A percentile compares a stretch with the other conserved stretches of the same genome.
phyloP scores from a whole-genome alignment of 2,888 invertebrate genomes.

The Euphydryas editha region DNA sequence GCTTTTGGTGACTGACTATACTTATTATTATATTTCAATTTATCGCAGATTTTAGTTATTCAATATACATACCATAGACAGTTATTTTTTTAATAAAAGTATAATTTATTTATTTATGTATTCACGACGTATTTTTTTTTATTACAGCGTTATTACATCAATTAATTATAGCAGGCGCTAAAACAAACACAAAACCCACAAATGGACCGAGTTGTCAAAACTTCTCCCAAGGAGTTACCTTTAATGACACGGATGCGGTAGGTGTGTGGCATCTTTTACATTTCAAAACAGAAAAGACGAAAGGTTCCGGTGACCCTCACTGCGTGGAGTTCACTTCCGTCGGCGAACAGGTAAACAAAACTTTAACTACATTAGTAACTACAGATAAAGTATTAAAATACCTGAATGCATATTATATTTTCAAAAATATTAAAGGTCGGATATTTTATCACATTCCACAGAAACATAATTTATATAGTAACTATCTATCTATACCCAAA shows the following conservation, averaged over 20 bases:
- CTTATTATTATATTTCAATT: not conserved
- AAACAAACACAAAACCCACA: slow-evolving; percentile 50
- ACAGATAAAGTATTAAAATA: too few relatives aligned
- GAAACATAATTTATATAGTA: too few relatives aligned
- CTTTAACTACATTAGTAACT: not conserved
- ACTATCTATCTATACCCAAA: too few relatives aligned
- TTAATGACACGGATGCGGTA: slow-evolving; percentile 62
- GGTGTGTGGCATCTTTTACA: slow-evolving; percentile 70
- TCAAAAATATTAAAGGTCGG: too few relatives aligned
- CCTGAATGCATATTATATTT: too few relatives aligned
- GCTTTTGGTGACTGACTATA: slow-evolving; percentile 60
- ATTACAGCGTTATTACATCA: slow-evolving; percentile 42
- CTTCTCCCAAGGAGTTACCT: slow-evolving; percentile 62
- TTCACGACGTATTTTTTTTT: not conserved
- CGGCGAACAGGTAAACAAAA: slow-evolving; percentile 54
- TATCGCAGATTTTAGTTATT: not conserved
- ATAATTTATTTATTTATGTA: not conserved
- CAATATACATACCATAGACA: not conserved
- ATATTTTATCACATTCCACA: too few relatives aligned
- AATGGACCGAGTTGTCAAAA: slow-evolving; percentile 58
- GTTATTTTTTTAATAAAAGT: too few relatives aligned
- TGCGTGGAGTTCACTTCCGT: slow-evolving; percentile 64
- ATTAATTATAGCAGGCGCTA: slow-evolving; percentile 43
- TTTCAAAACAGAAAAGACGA: slow-evolving; percentile 58
- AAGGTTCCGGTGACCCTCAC: slow-evolving; percentile 59